phyloP scores from a whole-genome alignment of 2,888 invertebrate genomes.

The Polylopha cassiicola region DNA sequence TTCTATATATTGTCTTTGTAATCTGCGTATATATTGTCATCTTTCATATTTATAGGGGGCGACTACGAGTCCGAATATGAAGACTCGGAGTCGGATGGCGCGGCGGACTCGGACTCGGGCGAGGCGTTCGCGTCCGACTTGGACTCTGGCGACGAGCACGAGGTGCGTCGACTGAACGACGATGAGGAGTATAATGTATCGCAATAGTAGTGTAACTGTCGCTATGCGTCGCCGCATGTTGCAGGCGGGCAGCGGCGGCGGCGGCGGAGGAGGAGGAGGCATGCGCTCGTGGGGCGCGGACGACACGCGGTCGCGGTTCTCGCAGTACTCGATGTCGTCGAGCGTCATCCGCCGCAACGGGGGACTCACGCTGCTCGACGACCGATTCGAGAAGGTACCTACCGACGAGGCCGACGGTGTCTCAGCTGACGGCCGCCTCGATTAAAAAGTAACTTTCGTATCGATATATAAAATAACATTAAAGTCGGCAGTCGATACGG shows the following conservation, averaged over 20 bases:
- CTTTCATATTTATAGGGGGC: slow-evolving; percentile 24
- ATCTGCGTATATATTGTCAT: neutral
- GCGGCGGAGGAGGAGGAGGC: slow-evolving; percentile 48
- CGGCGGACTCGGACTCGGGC: slow-evolving; percentile 55
- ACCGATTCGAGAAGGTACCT: slow-evolving; percentile 89
- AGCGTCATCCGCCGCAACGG: slow-evolving; percentile 92
- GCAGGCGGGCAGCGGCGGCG: slow-evolving; percentile 49
- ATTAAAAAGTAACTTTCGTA: too few relatives aligned
- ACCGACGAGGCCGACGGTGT: neutral
- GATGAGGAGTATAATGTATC: too few relatives aligned
- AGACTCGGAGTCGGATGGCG: slow-evolving; percentile 37
- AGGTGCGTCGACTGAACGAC: too few relatives aligned
- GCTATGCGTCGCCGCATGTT: too few relatives aligned
- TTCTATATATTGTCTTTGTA: too few relatives aligned
- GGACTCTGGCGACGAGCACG: slow-evolving; percentile 67
- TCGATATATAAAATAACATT: too few relatives aligned
- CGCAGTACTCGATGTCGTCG: slow-evolving; percentile 95
- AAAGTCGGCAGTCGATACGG: too few relatives aligned
- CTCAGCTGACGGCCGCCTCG: too few relatives aligned
- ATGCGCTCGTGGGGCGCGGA: slow-evolving; percentile 80
- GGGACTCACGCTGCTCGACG: slow-evolving; percentile 88
- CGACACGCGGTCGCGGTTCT: slow-evolving; percentile 92
- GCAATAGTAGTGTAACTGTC: too few relatives aligned
- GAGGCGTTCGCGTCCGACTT: slow-evolving; percentile 58
- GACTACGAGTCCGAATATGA: slow-evolving; percentile 38